A percentile compares a stretch with the other conserved stretches of the same genome.
Conservation (phyloP, 2,113 vertebrate species). For the Xenus cinereus region DNA sequence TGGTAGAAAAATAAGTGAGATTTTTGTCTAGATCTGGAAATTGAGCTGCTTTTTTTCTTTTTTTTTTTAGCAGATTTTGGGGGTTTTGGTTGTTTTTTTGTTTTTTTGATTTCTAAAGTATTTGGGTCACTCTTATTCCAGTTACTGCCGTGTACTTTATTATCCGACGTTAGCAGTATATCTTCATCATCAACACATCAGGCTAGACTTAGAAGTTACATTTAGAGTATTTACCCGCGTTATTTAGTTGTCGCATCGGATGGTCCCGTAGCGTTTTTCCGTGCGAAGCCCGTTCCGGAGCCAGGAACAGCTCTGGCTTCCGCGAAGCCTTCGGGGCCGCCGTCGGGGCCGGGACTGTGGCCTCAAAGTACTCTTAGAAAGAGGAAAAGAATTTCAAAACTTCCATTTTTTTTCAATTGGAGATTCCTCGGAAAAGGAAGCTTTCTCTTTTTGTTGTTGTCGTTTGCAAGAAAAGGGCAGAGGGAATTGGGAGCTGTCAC, state of each 20-base stretch:
- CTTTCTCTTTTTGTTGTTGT: not conserved
- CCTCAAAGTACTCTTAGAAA: not conserved
- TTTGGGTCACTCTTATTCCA: constrained; percentile 60
- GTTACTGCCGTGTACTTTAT: constrained; percentile 49
- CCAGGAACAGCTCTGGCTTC: not conserved
- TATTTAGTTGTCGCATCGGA: not conserved
- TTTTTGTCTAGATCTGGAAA: constrained; percentile 61
- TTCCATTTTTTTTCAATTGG: not conserved
- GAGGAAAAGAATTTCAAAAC: not conserved
- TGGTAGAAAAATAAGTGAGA: constrained; percentile 60
- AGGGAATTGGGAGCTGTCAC: not conserved
- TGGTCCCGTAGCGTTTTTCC: not conserved
- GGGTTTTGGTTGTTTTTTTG: not conserved
- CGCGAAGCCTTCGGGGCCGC: not conserved
- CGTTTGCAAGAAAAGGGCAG: not conserved
- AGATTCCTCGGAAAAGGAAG: not conserved
- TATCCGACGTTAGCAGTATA: constrained; percentile 16
- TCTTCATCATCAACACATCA: constrained; percentile 25
- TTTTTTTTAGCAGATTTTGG: constrained; percentile 32
- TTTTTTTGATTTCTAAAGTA: not conserved
- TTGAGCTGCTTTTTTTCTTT: not conserved
- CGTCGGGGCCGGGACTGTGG: not conserved
- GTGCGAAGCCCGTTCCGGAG: not conserved
- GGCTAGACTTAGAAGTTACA: constrained; percentile 23
- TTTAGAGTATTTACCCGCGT: not conserved